Base-by-base conservation (phyloP, 2,797 vertebrate genomes). In the Crenuchus spilurus region DNA sequence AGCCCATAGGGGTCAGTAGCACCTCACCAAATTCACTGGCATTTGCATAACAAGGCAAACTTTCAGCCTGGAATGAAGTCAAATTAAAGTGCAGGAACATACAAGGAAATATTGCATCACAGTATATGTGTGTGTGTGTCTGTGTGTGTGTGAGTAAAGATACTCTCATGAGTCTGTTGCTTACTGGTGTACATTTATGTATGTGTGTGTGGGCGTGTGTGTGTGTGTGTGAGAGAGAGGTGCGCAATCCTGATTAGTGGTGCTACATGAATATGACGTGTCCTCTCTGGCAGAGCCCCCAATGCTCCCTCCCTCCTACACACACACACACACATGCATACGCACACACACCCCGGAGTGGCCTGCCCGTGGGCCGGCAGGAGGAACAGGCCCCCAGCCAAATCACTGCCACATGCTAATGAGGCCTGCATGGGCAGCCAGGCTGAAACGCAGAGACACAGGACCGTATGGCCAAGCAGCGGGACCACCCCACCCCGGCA, bases 1-100 rank as follows among this genome's bases (percentile, higher is more conserved):
- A 87, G 94, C 96, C 96, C 95, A 96, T 96, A 98, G 96, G 96
- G 96, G 96, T 98, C 96, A 97, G 91, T 98, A 94, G 92, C 92
- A 94, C 94, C 91, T 95, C 95, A 90, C 93, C 88, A 79, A 94
- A 94, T 86, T 87, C 89, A 82, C 82, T 83, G 77, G 85, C 88
- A 89, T 91, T 87, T 91, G 87, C 81, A 84, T 76, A 77, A 82
- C 82, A 58, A 73, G 85, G 82, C 74, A 78, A 79, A 70, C 62
- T 75, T 81, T 55, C 57, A 81, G 82, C 90, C 26, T 24, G 33
- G 18, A 51, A n/a, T n/a, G 87, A 82, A 87, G 85, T 80, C 81
- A 76, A 83, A 49, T 35, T 87, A 77, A 87, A 85, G 78, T 80
- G 82, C 72, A 84, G 77, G 81, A 83, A 84, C 80, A 79, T 28